Percentiles rank a stretch among this genome's conserved stretches.
Conservation (phyloP, 2,113 vertebrate species). For the Silurus meridionalis region DNA sequence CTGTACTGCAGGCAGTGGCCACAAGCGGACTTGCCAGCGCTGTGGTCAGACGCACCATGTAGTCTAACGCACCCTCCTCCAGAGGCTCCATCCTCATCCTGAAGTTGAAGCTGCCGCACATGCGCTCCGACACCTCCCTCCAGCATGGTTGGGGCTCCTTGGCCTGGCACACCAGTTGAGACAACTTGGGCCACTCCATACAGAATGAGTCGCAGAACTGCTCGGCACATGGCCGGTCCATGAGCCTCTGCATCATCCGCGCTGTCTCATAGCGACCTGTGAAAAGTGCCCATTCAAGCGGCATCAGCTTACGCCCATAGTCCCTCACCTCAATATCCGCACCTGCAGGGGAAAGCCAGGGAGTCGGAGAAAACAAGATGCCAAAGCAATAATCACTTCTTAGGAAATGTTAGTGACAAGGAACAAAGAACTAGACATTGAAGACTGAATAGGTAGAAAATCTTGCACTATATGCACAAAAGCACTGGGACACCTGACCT, state of each 20-base stretch:
- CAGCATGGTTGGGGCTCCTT: slow-evolving; percentile 76
- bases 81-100: slow-evolving; percentile 70
- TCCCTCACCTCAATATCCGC: slow-evolving; percentile 83
- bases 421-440: background rate
- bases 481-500: too few relatives aligned
- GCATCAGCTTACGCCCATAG: slow-evolving; percentile 77
- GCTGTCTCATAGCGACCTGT: slow-evolving; percentile 85
- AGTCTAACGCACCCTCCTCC: slow-evolving; percentile 84
- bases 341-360: slow-evolving; percentile 66
- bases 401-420: background rate
- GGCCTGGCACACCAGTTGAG: slow-evolving; percentile 73
- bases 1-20: slow-evolving; percentile 79
- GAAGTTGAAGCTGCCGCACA: slow-evolving; percentile 71
- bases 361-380: background rate
- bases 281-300: slow-evolving; percentile 89
- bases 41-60: slow-evolving; percentile 90
- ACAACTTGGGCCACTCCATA: slow-evolving; percentile 81
- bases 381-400: background rate
- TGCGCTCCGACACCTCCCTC: slow-evolving; percentile 65
- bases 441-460: background rate
- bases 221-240: slow-evolving; percentile 83
- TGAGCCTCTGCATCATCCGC: slow-evolving; percentile 77
- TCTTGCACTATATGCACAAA: too few relatives aligned
- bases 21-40: slow-evolving; percentile 81
- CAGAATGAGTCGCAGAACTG: slow-evolving; percentile 85